A percentile compares a stretch with the other conserved stretches of the same genome.
These are phyloP conservation scores for Agrotis ipsilon DNA, from an alignment of 2,888 invertebrate species.

Conservation along the genomic window DNA sequence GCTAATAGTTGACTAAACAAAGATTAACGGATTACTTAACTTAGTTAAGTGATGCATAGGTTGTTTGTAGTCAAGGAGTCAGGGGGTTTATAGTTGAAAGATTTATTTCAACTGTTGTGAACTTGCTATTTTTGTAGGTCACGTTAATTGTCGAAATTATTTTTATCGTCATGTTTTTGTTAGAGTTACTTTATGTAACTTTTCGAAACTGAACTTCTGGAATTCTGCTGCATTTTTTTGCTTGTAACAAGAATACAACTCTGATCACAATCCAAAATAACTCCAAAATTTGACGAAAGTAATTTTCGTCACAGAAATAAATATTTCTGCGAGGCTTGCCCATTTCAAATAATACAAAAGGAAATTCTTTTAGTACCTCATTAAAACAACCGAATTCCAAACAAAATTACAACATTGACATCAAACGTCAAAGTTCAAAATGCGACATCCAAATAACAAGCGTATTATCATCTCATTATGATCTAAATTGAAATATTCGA, in stretches of 20 bases:
- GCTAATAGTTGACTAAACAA: slow-evolving; percentile 75
- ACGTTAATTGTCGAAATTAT: neutral
- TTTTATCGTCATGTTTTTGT: neutral
- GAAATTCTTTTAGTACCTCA: slow-evolving; percentile 7
- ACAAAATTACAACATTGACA: slow-evolving; percentile 30
- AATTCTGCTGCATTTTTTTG: neutral
- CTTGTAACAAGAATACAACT: neutral
- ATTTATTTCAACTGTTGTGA: neutral
- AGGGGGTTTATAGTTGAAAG: neutral
- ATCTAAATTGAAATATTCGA: slow-evolving; percentile 61
- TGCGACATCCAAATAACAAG: slow-evolving; percentile 37
- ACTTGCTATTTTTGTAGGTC: neutral
- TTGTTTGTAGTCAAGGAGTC: slow-evolving; percentile 57
- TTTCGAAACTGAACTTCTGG: neutral
- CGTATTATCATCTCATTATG: slow-evolving; percentile 60
- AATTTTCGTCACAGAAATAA: neutral
- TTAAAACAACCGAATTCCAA: slow-evolving; percentile 38
- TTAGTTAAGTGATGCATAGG: slow-evolving; percentile 69
- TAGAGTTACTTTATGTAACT: no score
- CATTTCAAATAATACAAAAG: slow-evolving; percentile 8
- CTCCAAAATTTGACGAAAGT: neutral
- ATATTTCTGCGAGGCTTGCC: neutral
- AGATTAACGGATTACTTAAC: slow-evolving; percentile 74
- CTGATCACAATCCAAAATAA: neutral
- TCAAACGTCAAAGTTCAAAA: slow-evolving; percentile 44